phyloP scores from a whole-genome alignment of 2,797 vertebrate species.

The Thunnus albacares region DNA sequence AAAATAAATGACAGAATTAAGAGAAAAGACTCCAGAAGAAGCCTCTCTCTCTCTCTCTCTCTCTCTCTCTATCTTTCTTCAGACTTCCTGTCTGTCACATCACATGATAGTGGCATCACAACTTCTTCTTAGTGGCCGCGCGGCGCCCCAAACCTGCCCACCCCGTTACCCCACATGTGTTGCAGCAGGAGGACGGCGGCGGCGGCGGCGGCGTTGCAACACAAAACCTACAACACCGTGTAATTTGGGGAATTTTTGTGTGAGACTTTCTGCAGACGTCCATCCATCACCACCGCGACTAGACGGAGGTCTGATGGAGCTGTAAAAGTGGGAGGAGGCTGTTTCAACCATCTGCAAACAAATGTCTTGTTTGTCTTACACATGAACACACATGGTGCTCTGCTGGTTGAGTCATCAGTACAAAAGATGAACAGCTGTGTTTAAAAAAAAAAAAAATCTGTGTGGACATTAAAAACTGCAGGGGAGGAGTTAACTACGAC shows the following conservation, averaged over 20 bases:
- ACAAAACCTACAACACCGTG: not conserved
- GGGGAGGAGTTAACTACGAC: too few species aligned
- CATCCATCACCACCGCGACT: too few species aligned
- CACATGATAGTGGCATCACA: not conserved
- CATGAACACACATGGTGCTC: too few species aligned
- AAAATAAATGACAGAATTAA: not conserved
- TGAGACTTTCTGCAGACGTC: not conserved
- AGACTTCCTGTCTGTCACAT: slow-evolving; percentile 3
- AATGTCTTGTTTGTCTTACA: too few species aligned
- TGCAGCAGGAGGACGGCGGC: not conserved
- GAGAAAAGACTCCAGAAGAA: not conserved
- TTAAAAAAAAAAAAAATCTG: too few species aligned
- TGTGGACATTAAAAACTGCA: too few species aligned
- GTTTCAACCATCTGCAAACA: too few species aligned
- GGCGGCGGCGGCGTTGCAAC: not conserved
- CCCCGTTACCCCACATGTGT: not conserved
- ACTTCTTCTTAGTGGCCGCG: not conserved
- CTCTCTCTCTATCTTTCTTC: not conserved
- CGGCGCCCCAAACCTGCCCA: not conserved
- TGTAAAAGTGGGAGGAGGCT: too few species aligned
- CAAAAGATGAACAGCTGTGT: too few species aligned
- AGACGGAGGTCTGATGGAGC: too few species aligned
- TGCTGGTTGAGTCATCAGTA: too few species aligned
- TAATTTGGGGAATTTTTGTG: too few species aligned
- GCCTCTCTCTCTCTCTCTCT: rapidly evolving